phyloP scores from a whole-genome alignment of 2,888 invertebrate species.

The Sinelater perroti region DNA sequence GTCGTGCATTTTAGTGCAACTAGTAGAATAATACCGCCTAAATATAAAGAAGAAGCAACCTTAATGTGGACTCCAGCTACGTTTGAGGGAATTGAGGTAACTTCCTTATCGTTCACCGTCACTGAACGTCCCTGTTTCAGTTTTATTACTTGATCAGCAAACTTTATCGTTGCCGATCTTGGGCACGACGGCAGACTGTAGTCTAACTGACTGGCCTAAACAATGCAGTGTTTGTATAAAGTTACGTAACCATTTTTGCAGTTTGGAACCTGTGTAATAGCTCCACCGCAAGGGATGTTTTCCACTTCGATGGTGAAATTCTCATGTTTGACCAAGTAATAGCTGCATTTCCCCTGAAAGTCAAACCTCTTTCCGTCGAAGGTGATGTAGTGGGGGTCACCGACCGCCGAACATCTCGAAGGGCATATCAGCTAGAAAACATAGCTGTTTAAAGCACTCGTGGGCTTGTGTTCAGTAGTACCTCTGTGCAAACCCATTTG shows the following conservation, averaged over 20 bases:
- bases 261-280: constrained; percentile 79
- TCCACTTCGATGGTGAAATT: constrained; percentile 80
- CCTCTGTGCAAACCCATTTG: constrained; percentile 81
- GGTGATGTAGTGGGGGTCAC: constrained; percentile 91
- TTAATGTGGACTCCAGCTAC: constrained; percentile 72
- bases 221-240: constrained; percentile 70
- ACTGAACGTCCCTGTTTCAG: constrained; percentile 79
- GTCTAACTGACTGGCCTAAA: constrained; percentile 61
- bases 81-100: constrained; percentile 70
- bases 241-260: constrained; percentile 13
- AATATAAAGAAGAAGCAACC: constrained; percentile 79
- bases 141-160: constrained; percentile 66
- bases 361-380: constrained; percentile 88
- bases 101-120: constrained; percentile 74
- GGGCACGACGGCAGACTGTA: constrained; percentile 78
- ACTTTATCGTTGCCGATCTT: constrained; percentile 75
- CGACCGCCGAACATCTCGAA: constrained; percentile 84
- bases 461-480: constrained; percentile 44
- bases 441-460: too few species aligned
- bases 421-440: constrained; percentile 70
- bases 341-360: constrained; percentile 91
- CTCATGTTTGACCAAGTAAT: constrained; percentile 76
- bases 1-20: background rate
- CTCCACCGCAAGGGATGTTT: constrained; percentile 83
- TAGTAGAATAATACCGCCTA: constrained; percentile 63